Conservation (phyloP, 2,888 invertebrate genomes). For the Amphipoea oculea region DNA sequence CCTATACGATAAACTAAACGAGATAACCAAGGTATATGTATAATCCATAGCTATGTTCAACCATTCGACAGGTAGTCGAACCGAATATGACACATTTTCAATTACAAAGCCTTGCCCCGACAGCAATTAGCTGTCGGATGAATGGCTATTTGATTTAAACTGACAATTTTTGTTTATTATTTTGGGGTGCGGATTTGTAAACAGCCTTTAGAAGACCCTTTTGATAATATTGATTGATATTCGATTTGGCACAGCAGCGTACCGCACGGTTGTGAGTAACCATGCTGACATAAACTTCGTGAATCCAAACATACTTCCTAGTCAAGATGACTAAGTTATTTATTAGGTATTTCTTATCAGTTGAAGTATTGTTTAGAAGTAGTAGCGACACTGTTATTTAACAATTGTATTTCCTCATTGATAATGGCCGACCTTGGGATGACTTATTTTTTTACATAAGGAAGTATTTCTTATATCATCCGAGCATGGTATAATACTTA, state of each 20-base stretch:
- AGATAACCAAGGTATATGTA: not conserved
- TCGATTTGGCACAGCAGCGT: not conserved
- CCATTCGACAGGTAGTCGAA: not conserved
- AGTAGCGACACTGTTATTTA: not conserved
- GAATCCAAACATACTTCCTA: conserved; percentile 1
- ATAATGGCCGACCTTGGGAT: conserved; percentile 23
- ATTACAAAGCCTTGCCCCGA: not conserved
- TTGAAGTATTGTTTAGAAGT: not conserved
- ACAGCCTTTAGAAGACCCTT: not conserved
- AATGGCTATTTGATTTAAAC: too few relatives aligned
- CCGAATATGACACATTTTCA: not conserved
- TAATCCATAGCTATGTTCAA: too few relatives aligned
- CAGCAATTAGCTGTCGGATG: not conserved
- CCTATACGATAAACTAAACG: too few relatives aligned
- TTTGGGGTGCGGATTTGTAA: not conserved
- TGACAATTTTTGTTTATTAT: not conserved
- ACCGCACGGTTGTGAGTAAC: not conserved
- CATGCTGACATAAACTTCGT: not conserved
- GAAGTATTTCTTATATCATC: not conserved
- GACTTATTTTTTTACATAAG: conserved; percentile 15
- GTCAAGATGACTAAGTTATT: not conserved
- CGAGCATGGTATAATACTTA: not conserved
- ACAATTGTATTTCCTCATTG: conserved; percentile 31
- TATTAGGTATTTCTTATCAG: conserved; percentile 18
- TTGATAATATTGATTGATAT: not conserved